These are phyloP conservation scores for Bombus confusus DNA, from an alignment of 1,140 invertebrate species.

Conservation along the genomic window DNA sequence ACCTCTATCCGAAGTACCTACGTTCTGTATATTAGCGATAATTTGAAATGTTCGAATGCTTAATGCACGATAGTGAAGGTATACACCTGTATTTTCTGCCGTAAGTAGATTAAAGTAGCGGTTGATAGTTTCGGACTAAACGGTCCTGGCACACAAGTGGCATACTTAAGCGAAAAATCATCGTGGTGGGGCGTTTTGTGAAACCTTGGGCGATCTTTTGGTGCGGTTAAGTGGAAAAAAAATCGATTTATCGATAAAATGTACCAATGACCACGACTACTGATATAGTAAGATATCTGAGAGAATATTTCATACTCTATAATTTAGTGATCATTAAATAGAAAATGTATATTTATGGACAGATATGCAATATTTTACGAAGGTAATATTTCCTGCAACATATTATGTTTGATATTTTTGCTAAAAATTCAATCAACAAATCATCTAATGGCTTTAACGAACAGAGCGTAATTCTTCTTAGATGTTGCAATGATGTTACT, in stretches of 20 bases:
- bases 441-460: no score
- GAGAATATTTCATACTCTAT: rapidly evolving
- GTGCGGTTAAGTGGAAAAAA: rapidly evolving
- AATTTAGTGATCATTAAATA: no score
- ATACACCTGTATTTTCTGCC: no score
- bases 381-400: rapidly evolving
- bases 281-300: background rate
- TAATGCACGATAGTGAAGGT: no score
- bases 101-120: no score
- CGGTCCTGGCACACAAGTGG: background rate
- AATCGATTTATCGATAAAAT: background rate
- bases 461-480: rapidly evolving
- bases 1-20: no score
- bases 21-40: no score
- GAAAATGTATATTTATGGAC: background rate
- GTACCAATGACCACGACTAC: background rate
- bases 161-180: constrained; percentile 36
- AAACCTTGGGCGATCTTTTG: background rate
- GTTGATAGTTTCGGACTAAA: constrained; percentile 17
- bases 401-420: no score
- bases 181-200: constrained; percentile 31
- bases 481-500: rapidly evolving
- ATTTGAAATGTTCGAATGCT: no score
- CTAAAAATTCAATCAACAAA: no score
- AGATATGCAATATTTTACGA: no score